Evolutionary conservation across 2,113 vertebrate species (phyloP).

Genomic region (Pygoscelis adeliae): DNA sequence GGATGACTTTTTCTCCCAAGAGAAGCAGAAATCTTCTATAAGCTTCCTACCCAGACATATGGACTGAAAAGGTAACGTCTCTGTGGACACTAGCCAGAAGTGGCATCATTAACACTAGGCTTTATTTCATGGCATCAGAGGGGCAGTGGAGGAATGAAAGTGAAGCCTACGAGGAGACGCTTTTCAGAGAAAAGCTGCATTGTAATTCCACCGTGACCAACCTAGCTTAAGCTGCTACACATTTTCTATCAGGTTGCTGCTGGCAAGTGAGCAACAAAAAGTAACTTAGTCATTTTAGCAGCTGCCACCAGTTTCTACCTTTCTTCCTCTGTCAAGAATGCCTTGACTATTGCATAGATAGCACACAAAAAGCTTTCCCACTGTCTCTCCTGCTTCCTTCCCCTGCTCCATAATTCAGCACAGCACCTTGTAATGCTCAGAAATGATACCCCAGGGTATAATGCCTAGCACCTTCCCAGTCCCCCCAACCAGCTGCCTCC

Average conservation of each 20-base stretch:
- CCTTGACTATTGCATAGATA: background rate
- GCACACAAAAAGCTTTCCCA: background rate
- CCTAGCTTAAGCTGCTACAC: background rate
- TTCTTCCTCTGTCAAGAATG: constrained; percentile 7
- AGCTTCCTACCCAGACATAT: background rate
- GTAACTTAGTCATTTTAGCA: background rate
- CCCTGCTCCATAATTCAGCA: background rate
- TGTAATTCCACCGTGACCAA: background rate
- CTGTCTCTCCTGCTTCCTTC: background rate
- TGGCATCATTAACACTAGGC: background rate
- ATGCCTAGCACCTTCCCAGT: background rate
- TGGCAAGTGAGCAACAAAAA: background rate
- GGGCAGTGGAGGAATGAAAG: background rate
- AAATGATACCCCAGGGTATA: background rate
- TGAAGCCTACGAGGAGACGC: fast-evolving
- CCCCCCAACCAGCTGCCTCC: background rate
- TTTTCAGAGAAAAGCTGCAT: background rate
- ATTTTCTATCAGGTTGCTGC: background rate
- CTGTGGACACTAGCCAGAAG: background rate
- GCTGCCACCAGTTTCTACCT: background rate
- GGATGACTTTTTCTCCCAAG: background rate
- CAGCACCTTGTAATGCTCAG: background rate
- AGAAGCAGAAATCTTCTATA: background rate
- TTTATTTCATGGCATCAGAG: background rate
- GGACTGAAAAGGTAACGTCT: background rate